phyloP scores from a whole-genome alignment of 2,888 invertebrate species.

The Aspidiotus destructor region DNA sequence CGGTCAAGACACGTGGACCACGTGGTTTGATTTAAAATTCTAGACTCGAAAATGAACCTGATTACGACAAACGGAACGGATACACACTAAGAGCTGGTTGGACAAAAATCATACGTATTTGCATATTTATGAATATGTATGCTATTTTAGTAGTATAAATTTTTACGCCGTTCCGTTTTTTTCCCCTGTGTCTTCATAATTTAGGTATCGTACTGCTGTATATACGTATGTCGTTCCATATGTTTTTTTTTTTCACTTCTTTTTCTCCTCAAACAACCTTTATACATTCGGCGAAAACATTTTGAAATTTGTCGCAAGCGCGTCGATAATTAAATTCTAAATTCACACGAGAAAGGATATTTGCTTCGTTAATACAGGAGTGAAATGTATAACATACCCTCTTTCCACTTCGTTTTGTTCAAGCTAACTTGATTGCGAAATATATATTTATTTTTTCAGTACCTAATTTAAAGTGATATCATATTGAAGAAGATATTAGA shows the following conservation, averaged over 20 bases:
- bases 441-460: no score
- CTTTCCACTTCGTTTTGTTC: neutral
- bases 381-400: neutral
- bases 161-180: constrained; percentile 24
- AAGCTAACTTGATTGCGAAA: neutral
- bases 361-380: neutral
- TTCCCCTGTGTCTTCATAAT: constrained; percentile 6
- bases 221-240: neutral
- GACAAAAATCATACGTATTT: constrained; percentile 27
- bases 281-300: neutral
- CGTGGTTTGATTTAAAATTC: constrained; percentile 8
- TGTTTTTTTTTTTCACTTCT: no score
- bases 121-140: constrained; percentile 30
- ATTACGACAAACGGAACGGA: constrained; percentile 9
- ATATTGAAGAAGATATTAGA: no score
- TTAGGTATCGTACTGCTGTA: neutral
- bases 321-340: constrained; percentile 2
- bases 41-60: constrained; percentile 9
- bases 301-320: constrained; percentile 1
- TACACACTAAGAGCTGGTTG: constrained; percentile 6
- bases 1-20: constrained; percentile 4
- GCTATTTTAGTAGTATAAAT: constrained; percentile 24
- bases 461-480: no score
- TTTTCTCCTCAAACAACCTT: no score
- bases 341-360: neutral